phyloP scores from a whole-genome alignment of 2,888 invertebrate genomes.

The Ochropacha duplaris region DNA sequence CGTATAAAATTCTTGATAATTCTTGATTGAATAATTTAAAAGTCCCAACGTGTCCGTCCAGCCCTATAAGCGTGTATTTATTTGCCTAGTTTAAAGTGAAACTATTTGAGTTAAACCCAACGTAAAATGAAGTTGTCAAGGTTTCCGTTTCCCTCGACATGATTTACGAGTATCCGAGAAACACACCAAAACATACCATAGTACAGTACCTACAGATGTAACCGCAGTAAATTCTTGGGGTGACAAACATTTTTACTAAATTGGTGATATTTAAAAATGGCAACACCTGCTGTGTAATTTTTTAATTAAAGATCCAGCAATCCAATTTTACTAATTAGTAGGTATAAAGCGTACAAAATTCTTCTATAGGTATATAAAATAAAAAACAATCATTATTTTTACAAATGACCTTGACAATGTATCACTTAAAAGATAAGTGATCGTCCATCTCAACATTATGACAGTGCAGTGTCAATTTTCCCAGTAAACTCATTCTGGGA shows the following conservation, averaged over 20 bases:
- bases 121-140: conserved; percentile 9
- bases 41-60: background rate
- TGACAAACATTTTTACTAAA: background rate
- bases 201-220: background rate
- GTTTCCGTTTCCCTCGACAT: conserved; percentile 15
- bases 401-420: too few species aligned
- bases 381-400: too few species aligned
- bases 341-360: too few species aligned
- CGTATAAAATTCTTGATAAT: too few species aligned
- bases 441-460: background rate
- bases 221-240: background rate
- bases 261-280: background rate
- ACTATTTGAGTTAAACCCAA: conserved; percentile 7
- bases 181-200: background rate
- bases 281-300: background rate
- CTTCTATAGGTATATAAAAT: too few species aligned
- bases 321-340: too few species aligned
- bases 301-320: too few species aligned
- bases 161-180: conserved; percentile 29
- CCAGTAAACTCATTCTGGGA: conserved; percentile 52
- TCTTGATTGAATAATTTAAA: background rate
- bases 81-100: conserved; percentile 7
- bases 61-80: background rate
- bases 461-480: conserved; percentile 55
- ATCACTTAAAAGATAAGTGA: too few species aligned